These are phyloP conservation scores for Vanacampus margaritifer DNA, from an alignment of 2,113 vertebrate species.

Conservation along the genomic window DNA sequence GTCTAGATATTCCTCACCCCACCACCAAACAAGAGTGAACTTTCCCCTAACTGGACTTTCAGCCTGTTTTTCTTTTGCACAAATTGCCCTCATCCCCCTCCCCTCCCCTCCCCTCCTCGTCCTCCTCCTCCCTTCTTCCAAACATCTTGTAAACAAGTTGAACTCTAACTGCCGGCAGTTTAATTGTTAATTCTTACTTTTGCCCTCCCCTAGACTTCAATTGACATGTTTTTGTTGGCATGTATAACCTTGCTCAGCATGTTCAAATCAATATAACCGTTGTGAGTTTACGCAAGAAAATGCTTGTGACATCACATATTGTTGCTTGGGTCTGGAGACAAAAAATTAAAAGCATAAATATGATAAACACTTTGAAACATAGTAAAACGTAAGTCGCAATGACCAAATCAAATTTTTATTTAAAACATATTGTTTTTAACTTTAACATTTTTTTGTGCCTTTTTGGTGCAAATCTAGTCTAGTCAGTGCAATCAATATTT, in stretches of 20 bases:
- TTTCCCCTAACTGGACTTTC: constrained; percentile 81
- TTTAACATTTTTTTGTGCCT: no score
- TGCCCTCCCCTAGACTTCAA: constrained; percentile 31
- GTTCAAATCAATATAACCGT: not conserved
- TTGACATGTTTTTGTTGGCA: constrained; percentile 14
- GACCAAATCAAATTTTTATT: no score
- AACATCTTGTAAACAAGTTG: constrained; percentile 80
- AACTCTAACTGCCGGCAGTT: constrained; percentile 75
- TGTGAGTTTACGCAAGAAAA: not conserved
- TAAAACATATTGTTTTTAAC: not conserved
- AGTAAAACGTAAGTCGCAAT: not conserved
- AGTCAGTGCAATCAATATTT: no score
- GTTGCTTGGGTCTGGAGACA: not conserved
- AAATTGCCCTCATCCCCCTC: constrained; percentile 57
- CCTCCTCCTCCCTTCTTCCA: constrained; percentile 30
- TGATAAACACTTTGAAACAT: not conserved
- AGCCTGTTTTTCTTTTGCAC: constrained; percentile 68
- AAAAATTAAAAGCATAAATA: not conserved
- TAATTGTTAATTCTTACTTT: constrained; percentile 79
- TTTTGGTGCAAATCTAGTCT: no score
- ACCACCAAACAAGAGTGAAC: constrained; percentile 69
- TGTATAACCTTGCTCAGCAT: constrained; percentile 14
- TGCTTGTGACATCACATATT: not conserved
- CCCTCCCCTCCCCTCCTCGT: constrained; percentile 19
- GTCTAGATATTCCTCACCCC: constrained; percentile 58